These are phyloP conservation scores for Lanius ludovicianus DNA, from an alignment of 2,113 vertebrate species.

Conservation along the genomic window DNA sequence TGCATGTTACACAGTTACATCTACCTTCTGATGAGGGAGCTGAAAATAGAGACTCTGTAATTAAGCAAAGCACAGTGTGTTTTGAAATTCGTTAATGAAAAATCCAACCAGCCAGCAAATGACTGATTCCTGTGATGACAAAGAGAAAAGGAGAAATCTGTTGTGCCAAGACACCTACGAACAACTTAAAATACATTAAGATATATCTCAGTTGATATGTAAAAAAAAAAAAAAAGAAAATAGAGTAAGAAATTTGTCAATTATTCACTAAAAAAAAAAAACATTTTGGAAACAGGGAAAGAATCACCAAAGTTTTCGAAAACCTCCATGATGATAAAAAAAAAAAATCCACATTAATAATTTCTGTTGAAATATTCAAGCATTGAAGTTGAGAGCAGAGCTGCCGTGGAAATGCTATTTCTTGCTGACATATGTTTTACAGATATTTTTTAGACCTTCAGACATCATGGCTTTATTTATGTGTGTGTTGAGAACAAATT, in stretches of 20 bases:
- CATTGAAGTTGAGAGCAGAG: neutral
- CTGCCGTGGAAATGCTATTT: neutral
- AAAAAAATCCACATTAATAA: neutral
- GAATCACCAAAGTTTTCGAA: neutral
- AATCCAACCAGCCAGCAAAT: neutral
- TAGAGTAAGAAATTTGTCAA: neutral
- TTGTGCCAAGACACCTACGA: neutral
- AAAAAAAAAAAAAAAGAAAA: neutral
- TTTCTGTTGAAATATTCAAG: neutral
- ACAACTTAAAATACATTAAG: neutral
- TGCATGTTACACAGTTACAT: neutral
- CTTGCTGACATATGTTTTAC: neutral
- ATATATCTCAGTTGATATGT: neutral
- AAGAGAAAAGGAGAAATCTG: neutral
- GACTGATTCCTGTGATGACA: neutral
- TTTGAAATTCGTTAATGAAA: neutral
- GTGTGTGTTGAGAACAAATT: neutral
- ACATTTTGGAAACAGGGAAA: neutral
- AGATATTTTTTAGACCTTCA: neutral
- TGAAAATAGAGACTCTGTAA: neutral
- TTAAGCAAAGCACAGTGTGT: neutral
- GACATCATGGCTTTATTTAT: neutral
- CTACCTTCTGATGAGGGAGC: neutral
- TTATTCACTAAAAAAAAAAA: neutral
- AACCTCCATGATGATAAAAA: neutral